Evolutionary conservation across 2,888 invertebrate genomes (phyloP), one percentile per base, ranked within the genome.

Genomic region (Lasioglossum morio): DNA sequence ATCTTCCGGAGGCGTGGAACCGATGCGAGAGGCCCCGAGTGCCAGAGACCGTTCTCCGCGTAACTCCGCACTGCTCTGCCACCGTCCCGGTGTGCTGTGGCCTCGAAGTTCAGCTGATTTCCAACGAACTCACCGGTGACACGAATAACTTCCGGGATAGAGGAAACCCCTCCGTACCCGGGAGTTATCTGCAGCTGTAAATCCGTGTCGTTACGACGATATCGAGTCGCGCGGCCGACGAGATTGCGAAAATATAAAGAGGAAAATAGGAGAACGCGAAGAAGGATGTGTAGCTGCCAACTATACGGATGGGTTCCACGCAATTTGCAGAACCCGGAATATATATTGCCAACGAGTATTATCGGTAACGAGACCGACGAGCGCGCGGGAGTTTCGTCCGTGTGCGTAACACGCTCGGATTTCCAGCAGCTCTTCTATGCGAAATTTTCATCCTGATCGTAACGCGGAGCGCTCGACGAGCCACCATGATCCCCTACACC

Each of bases 131-230:
- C 83, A 53, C 78, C 72, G 77, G 60, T 83, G 87, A 85, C 87
- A 82, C 77, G 89, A 87, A 90, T 86, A 86, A 86, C 90, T 89
- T 82, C 84, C 85, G 77, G 80, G 27, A 75, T 85, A 53, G 77
- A 53, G 72, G 79, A 34, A 40, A n/a, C 37, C 53, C 53, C 43
- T 37, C 14, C 70, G 23, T 53, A 46, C 37, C 77, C 10, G 30
- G 34, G 77, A 82, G 87, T 84, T 85, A 89, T 86, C 89, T 84
- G 16, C 73, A 23, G 76, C 88, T 89, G 89, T 89, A 89, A 89
- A 89, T 87, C 84, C 86, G 82, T 69, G 80, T 89, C 82, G 90
- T 86, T 85, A 84, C 79, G 46, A 46, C 77, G 75, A 82, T 72
- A 74, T 81, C 83, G 74, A 63, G 57, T 57, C 12, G 34, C 72